Evolutionary conservation across 2,113 vertebrate species (phyloP).

Genomic region (Megaceryle torquata): DNA sequence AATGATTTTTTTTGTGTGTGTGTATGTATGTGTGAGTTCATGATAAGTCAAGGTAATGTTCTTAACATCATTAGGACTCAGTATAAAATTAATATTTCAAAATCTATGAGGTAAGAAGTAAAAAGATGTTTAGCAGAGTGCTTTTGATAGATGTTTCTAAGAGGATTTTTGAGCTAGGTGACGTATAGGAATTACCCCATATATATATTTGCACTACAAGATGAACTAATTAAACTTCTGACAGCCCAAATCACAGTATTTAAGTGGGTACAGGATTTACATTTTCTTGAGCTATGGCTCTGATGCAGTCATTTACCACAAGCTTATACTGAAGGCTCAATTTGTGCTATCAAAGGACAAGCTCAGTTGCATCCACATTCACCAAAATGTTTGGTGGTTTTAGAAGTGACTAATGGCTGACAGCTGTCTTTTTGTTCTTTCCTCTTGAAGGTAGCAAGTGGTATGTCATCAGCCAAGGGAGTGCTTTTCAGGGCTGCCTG

Average conservation of each 20-base stretch:
- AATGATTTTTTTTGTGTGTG: background rate
- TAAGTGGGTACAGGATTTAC: background rate
- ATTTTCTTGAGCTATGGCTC: background rate
- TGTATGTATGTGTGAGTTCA: background rate
- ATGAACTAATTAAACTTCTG: background rate
- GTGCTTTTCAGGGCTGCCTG: background rate
- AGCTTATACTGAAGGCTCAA: background rate
- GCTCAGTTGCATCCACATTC: background rate
- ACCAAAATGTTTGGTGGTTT: background rate
- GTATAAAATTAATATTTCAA: background rate
- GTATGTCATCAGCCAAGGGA: background rate
- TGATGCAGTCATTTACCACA: background rate
- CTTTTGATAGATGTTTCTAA: background rate
- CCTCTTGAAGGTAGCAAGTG: background rate
- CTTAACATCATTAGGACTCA: background rate
- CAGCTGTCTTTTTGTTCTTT: background rate
- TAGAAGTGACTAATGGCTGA: background rate
- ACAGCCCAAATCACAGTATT: background rate
- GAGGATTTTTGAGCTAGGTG: constrained; percentile 28
- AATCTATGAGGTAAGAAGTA: background rate
- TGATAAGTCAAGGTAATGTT: background rate
- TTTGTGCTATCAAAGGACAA: background rate
- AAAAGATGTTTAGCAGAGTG: background rate
- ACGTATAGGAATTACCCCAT: background rate
- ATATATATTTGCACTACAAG: background rate